These are phyloP conservation scores for Pristionchus exspectatus DNA, from an alignment of 2,888 invertebrate species.

Conservation along the genomic window DNA sequence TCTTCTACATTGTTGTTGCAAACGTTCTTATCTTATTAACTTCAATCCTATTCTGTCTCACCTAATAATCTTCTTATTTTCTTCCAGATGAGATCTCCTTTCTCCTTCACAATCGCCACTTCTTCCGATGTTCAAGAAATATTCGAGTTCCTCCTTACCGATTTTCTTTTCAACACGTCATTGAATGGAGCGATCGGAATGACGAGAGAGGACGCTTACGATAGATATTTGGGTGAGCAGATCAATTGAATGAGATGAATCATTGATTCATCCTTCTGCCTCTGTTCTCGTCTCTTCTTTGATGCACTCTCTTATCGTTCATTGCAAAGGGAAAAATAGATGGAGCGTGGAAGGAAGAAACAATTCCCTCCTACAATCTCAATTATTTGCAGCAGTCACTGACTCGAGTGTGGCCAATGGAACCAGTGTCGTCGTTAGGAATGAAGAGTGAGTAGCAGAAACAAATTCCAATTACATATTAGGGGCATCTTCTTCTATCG, in stretches of 20 bases:
- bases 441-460: neutral
- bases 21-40: neutral
- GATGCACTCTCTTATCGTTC: too few relatives aligned
- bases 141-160: neutral
- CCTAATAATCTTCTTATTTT: neutral
- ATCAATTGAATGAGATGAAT: neutral
- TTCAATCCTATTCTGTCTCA: neutral
- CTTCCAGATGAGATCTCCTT: neutral
- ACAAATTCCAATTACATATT: neutral
- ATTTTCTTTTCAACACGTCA: neutral
- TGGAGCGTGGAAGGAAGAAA: neutral
- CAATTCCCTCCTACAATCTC: too few relatives aligned
- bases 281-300: neutral
- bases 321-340: too few relatives aligned
- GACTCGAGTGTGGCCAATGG: neutral
- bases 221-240: constrained; percentile 17
- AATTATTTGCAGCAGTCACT: neutral
- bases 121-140: neutral
- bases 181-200: constrained; percentile 27
- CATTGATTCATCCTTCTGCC: neutral
- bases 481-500: too few relatives aligned
- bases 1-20: neutral
- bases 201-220: constrained; percentile 2
- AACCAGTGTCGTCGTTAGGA: neutral
- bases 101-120: neutral